A percentile compares a stretch with the other conserved stretches of the same genome.
These are phyloP conservation scores for Leucophenga montana DNA, from an alignment of 2,888 invertebrate genomes.

Conservation along the genomic window DNA sequence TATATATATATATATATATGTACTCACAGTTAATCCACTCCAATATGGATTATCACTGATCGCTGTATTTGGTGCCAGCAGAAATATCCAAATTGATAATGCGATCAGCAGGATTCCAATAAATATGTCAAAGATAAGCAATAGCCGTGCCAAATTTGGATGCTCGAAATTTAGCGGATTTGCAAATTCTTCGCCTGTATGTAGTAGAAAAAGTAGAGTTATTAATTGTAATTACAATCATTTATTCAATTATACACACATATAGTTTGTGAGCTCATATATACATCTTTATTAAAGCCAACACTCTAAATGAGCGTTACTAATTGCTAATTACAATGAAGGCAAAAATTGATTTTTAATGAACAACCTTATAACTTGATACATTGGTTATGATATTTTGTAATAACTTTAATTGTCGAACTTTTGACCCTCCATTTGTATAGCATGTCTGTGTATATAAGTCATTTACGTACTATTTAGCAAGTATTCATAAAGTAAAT, in stretches of 20 bases:
- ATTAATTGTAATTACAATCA: neutral
- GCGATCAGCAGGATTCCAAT: slow-evolving; percentile 76
- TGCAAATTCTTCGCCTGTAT: slow-evolving; percentile 61
- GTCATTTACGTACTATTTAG: no score
- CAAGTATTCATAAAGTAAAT: no score
- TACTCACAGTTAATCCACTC: slow-evolving; percentile 78
- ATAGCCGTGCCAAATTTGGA: slow-evolving; percentile 64
- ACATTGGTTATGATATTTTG: no score
- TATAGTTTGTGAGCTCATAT: neutral
- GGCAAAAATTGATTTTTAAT: neutral
- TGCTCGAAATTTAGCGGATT: slow-evolving; percentile 68
- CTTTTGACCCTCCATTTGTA: no score
- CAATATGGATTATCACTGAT: slow-evolving; percentile 78
- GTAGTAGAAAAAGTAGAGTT: slow-evolving; percentile 14
- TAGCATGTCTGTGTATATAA: neutral
- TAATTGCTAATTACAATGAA: no score
- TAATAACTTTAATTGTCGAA: no score
- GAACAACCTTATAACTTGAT: neutral
- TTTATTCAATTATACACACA: no score
- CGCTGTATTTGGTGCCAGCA: slow-evolving; percentile 77
- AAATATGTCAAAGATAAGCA: slow-evolving; percentile 73
- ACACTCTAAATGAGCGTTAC: no score
- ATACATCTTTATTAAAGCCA: no score
- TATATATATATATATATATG: neutral
- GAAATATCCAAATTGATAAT: slow-evolving; percentile 76